Evolutionary conservation across 2,888 invertebrate species (phyloP).

Genomic region (Orthosia gracilis): DNA sequence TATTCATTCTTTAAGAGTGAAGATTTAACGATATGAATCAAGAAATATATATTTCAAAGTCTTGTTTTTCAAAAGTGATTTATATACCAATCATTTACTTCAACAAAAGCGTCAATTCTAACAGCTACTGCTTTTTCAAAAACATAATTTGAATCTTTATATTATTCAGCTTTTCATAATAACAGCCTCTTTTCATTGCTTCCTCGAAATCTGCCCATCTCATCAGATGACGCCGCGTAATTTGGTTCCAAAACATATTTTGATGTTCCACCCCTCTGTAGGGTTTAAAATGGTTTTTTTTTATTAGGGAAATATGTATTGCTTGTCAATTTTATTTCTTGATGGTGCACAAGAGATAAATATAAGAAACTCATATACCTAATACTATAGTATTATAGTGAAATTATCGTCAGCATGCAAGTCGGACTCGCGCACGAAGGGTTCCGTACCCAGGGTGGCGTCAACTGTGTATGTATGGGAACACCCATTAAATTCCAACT

Average conservation of each 20-base stretch:
- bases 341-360: too few species aligned
- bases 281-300: conserved; percentile 25
- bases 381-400: too few species aligned
- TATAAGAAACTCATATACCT: too few species aligned
- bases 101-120: conserved; percentile 32
- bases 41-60: neutral
- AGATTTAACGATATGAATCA: too few species aligned
- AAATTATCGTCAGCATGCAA: too few species aligned
- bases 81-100: conserved; percentile 25
- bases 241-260: conserved; percentile 78
- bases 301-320: conserved; percentile 4
- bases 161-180: conserved; percentile 50
- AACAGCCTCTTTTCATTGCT: conserved; percentile 33
- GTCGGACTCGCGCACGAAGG: too few species aligned
- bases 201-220: conserved; percentile 33
- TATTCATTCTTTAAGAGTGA: too few species aligned
- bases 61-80: conserved; percentile 22
- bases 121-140: conserved; percentile 28
- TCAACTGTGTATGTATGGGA: too few species aligned
- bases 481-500: too few species aligned
- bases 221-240: conserved; percentile 70
- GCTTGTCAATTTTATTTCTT: neutral
- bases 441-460: too few species aligned
- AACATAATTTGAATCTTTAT: conserved; percentile 56
- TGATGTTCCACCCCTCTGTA: conserved; percentile 61